phyloP scores from a whole-genome alignment of 53 echinoderm and acorn worm genomes.

The Echinometra lucunter region DNA sequence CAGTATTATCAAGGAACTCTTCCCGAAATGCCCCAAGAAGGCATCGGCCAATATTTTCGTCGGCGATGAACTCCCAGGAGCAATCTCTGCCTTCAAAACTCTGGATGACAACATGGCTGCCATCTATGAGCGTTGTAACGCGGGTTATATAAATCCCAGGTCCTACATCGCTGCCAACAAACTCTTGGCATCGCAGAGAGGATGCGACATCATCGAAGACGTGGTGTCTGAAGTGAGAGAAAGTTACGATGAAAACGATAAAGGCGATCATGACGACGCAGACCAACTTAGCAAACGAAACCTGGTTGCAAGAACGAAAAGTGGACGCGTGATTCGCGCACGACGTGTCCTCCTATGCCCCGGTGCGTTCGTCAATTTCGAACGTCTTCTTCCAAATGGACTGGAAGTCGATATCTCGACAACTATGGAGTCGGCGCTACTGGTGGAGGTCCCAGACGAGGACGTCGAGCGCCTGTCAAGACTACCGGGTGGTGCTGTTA shows the following conservation, averaged over 20 bases:
- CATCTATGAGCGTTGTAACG: not conserved
- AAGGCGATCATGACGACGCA: not conserved
- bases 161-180: constrained; percentile 63
- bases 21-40: not conserved
- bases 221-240: constrained; percentile 55
- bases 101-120: not conserved
- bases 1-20: not conserved
- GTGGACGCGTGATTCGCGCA: constrained; percentile 47
- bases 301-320: constrained; percentile 27
- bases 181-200: constrained; percentile 41
- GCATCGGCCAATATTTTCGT: not conserved
- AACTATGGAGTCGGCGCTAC: constrained; percentile 62
- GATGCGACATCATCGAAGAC: constrained; percentile 69
- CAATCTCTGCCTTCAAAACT: not conserved
- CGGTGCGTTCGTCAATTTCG: constrained; percentile 71
- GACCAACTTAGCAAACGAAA: not conserved
- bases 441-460: constrained; percentile 66
- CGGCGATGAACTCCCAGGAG: not conserved
- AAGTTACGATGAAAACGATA: not conserved
- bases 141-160: constrained; percentile 69
- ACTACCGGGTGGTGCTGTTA: not conserved
- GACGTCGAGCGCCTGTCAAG: not conserved
- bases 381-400: constrained; percentile 57
- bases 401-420: constrained; percentile 71
- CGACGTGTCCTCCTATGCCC: constrained; percentile 68